Conservation (phyloP, 1,140 invertebrate genomes). For the Drosophila parvula region DNA sequence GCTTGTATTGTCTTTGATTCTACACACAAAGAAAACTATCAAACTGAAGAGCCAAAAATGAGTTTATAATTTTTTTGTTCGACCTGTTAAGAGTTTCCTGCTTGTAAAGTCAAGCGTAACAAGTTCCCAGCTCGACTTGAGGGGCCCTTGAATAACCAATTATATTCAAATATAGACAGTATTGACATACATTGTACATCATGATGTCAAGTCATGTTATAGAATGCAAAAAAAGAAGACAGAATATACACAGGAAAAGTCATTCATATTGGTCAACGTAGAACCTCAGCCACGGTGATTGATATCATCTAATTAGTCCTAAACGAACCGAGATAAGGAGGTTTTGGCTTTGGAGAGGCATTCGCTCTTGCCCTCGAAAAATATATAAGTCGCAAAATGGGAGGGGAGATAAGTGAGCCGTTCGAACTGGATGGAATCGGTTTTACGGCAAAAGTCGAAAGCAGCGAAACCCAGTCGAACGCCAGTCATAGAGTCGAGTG, state of each 20-base stretch:
- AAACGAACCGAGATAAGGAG: constrained; percentile 35
- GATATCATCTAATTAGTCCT: constrained; percentile 49
- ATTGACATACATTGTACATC: constrained; percentile 56
- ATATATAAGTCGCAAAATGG: constrained; percentile 54
- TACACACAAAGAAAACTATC: constrained; percentile 14
- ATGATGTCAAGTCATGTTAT: constrained; percentile 25
- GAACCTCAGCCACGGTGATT: constrained; percentile 27
- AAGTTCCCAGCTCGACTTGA: constrained; percentile 14
- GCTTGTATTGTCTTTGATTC: not conserved
- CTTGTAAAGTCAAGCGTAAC: not conserved
- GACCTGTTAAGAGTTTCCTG: constrained; percentile 1
- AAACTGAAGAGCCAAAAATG: constrained; percentile 28
- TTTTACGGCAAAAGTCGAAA: constrained; percentile 24
- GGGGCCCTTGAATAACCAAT: constrained; percentile 45
- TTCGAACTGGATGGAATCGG: constrained; percentile 43
- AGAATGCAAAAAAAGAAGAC: not conserved
- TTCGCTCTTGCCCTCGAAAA: constrained; percentile 44
- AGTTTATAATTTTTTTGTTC: constrained; percentile 9
- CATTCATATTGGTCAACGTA: constrained; percentile 13
- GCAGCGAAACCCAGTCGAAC: constrained; percentile 35
- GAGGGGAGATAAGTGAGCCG: constrained; percentile 51
- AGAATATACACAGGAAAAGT: not conserved
- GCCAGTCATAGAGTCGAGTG: constrained; percentile 60
- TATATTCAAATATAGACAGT: constrained; percentile 22
- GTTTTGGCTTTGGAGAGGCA: constrained; percentile 38